Conservation (phyloP, 2,888 invertebrate genomes). For the Uloborus plumipes region DNA sequence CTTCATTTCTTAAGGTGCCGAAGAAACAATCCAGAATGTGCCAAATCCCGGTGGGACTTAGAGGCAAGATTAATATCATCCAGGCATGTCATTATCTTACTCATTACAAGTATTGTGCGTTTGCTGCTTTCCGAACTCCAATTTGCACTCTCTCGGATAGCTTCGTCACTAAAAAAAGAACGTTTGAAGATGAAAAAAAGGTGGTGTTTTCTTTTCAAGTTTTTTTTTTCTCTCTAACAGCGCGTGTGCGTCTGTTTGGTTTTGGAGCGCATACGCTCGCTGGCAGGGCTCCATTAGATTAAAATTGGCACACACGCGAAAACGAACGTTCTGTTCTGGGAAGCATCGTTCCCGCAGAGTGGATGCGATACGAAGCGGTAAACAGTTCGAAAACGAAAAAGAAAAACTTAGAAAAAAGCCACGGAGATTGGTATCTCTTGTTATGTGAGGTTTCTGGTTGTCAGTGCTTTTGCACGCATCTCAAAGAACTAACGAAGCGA, state of each 20-base stretch:
- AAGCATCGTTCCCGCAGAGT: constrained; percentile 11
- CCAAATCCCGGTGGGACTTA: not conserved
- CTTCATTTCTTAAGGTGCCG: not conserved
- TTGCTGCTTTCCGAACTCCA: constrained; percentile 44
- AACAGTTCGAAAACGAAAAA: too few relatives aligned
- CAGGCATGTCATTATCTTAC: constrained; percentile 18
- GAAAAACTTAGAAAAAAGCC: too few relatives aligned
- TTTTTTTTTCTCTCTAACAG: not conserved
- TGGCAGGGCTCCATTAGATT: constrained; percentile 16
- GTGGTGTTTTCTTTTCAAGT: not conserved
- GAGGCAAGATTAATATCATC: constrained; percentile 7
- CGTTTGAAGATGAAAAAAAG: not conserved
- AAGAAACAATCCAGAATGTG: not conserved
- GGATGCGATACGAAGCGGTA: not conserved
- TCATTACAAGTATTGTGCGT: constrained; percentile 25
- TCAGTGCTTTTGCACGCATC: constrained; percentile 29
- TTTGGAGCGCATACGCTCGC: not conserved
- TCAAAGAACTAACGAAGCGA: constrained; percentile 45
- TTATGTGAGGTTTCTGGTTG: constrained; percentile 33
- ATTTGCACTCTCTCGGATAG: constrained; percentile 57
- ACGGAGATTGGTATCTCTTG: constrained; percentile 48
- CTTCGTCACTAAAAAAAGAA: not conserved
- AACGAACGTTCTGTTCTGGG: constrained; percentile 12
- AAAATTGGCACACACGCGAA: constrained; percentile 15
- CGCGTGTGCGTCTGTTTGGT: too few relatives aligned